Conservation (phyloP, 1,140 invertebrate genomes). For the Brachionus sp. region DNA sequence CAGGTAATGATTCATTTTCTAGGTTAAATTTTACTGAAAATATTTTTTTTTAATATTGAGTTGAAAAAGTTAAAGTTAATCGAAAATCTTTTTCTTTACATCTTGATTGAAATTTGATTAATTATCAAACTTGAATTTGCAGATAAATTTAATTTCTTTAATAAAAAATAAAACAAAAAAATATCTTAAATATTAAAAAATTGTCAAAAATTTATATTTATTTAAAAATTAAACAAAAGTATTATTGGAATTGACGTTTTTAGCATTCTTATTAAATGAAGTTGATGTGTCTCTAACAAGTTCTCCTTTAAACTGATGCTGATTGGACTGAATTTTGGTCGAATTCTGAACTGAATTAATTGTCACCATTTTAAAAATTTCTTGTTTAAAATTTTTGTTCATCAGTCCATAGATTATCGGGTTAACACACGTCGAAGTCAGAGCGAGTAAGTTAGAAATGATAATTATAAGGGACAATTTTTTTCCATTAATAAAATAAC, state of each 20-base stretch:
- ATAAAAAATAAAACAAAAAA: too few relatives aligned
- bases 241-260: not conserved
- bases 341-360: not conserved
- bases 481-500: not conserved
- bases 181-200: not conserved
- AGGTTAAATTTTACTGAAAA: too few relatives aligned
- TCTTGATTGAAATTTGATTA: too few relatives aligned
- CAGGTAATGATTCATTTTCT: too few relatives aligned
- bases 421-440: slow-evolving; percentile 73
- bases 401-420: slow-evolving; percentile 72
- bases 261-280: not conserved
- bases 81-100: too few relatives aligned
- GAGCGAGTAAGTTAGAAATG: not conserved
- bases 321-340: not conserved
- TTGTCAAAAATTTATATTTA: not conserved
- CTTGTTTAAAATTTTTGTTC: slow-evolving; percentile 66
- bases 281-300: not conserved
- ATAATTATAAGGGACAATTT: slow-evolving; percentile 8
- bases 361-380: slow-evolving; percentile 55
- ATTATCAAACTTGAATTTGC: too few relatives aligned
- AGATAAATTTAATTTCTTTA: too few relatives aligned
- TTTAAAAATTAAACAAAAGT: not conserved
- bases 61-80: too few relatives aligned
- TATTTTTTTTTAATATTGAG: too few relatives aligned
- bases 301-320: not conserved